Evolutionary conservation across 1,140 invertebrate genomes (phyloP).

Genomic region (Pemphigus obesinymphae): DNA sequence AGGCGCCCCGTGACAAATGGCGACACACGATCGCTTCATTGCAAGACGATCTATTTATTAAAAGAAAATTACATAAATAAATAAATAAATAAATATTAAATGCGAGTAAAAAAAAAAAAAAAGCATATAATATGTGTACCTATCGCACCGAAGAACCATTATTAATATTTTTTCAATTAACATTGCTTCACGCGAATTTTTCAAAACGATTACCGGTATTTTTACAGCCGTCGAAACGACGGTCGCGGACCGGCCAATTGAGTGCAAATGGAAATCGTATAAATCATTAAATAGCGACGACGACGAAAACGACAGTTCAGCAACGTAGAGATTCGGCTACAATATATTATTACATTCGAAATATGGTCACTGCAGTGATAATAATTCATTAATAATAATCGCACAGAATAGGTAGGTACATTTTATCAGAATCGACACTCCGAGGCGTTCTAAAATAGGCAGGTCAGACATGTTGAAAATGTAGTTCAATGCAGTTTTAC

Average conservation of each 20-base stretch:
- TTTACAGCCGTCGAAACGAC: neutral
- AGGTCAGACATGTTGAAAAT: too few species aligned
- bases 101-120: neutral
- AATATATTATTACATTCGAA: too few species aligned
- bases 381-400: too few species aligned
- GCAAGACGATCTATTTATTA: slow-evolving; percentile 29
- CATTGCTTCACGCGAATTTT: neutral
- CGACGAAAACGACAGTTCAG: too few species aligned
- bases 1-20: slow-evolving; percentile 33
- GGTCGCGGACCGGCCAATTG: neutral
- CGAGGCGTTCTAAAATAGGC: too few species aligned
- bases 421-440: too few species aligned
- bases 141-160: neutral
- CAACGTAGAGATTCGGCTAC: too few species aligned
- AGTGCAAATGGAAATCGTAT: neutral
- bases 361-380: too few species aligned
- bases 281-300: too few species aligned
- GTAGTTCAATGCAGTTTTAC: too few species aligned
- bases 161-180: slow-evolving; percentile 25
- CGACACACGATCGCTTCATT: slow-evolving; percentile 34
- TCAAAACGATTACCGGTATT: neutral
- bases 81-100: neutral
- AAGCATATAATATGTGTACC: neutral
- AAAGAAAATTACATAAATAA: neutral
- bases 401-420: too few species aligned